These are phyloP conservation scores for Abscondita cerata DNA, from an alignment of 2,888 invertebrate species.

Conservation along the genomic window DNA sequence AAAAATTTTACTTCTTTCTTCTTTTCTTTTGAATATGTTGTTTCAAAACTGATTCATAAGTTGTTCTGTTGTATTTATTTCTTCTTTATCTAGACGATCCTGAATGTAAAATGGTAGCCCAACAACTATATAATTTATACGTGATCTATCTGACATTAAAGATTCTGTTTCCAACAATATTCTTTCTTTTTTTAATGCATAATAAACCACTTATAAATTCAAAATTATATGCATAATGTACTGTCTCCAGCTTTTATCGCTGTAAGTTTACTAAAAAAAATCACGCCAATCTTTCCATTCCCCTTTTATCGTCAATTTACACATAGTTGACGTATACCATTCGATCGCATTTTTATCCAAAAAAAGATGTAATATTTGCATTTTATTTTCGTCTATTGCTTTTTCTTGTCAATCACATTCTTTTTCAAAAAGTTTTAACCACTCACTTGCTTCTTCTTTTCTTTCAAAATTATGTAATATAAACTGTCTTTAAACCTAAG, in stretches of 20 bases:
- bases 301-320: not conserved
- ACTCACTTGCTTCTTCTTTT: not conserved
- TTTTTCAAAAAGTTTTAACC: not conserved
- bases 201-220: not conserved
- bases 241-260: not conserved
- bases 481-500: not conserved
- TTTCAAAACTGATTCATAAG: not conserved
- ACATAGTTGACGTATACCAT: not conserved
- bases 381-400: not conserved
- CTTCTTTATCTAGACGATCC: not conserved
- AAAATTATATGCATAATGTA: not conserved
- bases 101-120: too few relatives aligned
- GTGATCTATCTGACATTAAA: too few relatives aligned
- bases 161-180: not conserved
- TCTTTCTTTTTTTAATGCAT: not conserved
- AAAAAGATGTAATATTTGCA: not conserved
- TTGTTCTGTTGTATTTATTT: not conserved
- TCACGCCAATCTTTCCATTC: not conserved
- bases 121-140: not conserved
- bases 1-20: not conserved
- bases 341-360: not conserved
- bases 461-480: not conserved
- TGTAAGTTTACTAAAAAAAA: too few relatives aligned
- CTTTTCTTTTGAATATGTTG: not conserved
- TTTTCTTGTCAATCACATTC: not conserved